A percentile compares a stretch with the other conserved stretches of the same genome.
Evolutionary conservation across 2,888 invertebrate genomes (phyloP).

Genomic region (Oeneis ivallda): DNA sequence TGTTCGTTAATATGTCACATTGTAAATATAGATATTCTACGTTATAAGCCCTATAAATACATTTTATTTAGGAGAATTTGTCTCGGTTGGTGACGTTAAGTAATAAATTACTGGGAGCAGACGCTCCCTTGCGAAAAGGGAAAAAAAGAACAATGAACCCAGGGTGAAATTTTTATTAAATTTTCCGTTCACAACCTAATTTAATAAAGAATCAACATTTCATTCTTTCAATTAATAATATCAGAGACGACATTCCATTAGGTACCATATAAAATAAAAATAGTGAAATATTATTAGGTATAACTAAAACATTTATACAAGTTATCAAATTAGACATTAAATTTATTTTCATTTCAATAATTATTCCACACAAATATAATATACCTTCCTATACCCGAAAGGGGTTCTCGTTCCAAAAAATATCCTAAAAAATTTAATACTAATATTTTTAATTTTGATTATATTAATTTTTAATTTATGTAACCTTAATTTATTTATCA

Average conservation of each 20-base stretch:
- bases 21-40: not conserved
- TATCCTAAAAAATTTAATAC: too few species aligned
- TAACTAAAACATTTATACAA: too few species aligned
- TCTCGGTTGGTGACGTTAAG: constrained; percentile 16
- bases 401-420: too few species aligned
- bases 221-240: not conserved
- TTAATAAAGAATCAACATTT: constrained; percentile 15
- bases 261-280: not conserved
- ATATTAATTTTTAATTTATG: too few species aligned
- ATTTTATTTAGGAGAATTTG: constrained; percentile 16
- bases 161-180: constrained; percentile 20
- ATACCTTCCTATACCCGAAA: too few species aligned
- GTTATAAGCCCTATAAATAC: not conserved
- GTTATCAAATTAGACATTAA: too few species aligned
- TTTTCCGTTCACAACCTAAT: constrained; percentile 18
- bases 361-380: too few species aligned
- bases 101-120: constrained; percentile 25
- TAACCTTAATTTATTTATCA: too few species aligned
- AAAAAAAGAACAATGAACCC: constrained; percentile 21
- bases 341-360: too few species aligned
- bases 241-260: not conserved
- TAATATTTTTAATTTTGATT: too few species aligned
- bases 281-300: too few species aligned
- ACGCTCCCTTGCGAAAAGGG: constrained; percentile 21
- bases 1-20: too few species aligned